phyloP scores from a whole-genome alignment of 2,113 vertebrate genomes.

The Anthoscopus minutus region DNA sequence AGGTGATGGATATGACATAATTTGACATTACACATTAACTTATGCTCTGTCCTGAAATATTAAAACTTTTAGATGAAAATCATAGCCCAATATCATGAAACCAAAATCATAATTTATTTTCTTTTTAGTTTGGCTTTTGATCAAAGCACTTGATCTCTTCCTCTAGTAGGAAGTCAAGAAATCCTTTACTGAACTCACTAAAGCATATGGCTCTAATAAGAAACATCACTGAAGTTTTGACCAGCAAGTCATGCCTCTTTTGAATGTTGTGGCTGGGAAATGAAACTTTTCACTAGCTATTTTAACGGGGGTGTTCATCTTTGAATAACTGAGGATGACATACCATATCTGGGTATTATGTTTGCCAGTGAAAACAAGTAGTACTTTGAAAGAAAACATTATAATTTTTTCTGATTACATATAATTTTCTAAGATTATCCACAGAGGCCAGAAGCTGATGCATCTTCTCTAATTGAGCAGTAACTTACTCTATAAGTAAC shows the following conservation, averaged over 20 bases:
- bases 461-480: background rate
- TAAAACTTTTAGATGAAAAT: background rate
- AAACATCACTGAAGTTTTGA: background rate
- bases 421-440: slow-evolving; percentile 26
- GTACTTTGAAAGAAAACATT: background rate
- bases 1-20: background rate
- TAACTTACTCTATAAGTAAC: background rate
- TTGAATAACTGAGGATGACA: background rate
- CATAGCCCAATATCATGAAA: background rate
- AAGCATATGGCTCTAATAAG: background rate
- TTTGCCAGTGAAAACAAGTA: background rate
- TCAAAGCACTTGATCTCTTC: background rate
- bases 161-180: background rate
- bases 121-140: background rate
- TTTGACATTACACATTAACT: background rate
- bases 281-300: slow-evolving; percentile 13
- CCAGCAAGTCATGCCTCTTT: background rate
- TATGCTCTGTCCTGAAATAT: background rate
- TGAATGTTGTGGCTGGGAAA: background rate
- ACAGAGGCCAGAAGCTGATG: background rate
- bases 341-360: background rate
- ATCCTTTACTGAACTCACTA: background rate
- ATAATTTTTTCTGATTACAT: slow-evolving; percentile 37
- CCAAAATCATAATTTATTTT: background rate
- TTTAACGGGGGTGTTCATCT: background rate